Evolutionary conservation across 2,113 vertebrate species (phyloP), one percentile per base, ranked within the genome.

Genomic region (Triplophysa rosa): DNA sequence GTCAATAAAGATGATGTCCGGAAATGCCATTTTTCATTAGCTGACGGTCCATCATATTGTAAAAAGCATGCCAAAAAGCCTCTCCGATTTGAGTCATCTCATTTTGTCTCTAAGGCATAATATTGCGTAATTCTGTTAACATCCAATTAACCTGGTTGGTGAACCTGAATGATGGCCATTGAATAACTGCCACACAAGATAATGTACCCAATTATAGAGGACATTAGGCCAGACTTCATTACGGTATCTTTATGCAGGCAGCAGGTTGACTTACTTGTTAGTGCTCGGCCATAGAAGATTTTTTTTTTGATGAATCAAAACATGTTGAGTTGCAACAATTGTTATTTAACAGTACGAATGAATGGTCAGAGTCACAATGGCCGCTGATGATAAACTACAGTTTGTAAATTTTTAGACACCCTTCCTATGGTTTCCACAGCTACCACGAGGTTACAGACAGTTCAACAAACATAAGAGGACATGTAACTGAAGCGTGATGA

Each of bases 71-170:
- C 14, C 52, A 77, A 68, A 66, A 49, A 75, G 70, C n/a, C 24
- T 56, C 14, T 65, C 21, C 66, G 67, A 70, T 62, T 47, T 62
- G 26, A 10, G 4, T 29, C 14, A n/a, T 21, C 42, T 67, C 67
- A 77, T 45, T 40, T 62, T 47, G 29, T 52, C 74, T 77, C 62
- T 63, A 80, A 86, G 68, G 52, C 80, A 79, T 37, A 37, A 37
- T 37, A 6, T 84, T 81, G 80, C 66, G 8, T 42, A 87, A 74
- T 88, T 76, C 79, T 86, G 42, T 85, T 88, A 85, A 87, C n/a
- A 75, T 89, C 80, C 87, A 87, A 87, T 90, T 90, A 89, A 87
- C 85, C 85, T 79, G 71, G 81, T 29, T 82, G 23, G 66, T 87
- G 87, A 91, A 85, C 84, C 82, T 56, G 79, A 85, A 85, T 85